Base-by-base conservation (phyloP, 2,797 vertebrate species). In the Danionella dracula region DNA sequence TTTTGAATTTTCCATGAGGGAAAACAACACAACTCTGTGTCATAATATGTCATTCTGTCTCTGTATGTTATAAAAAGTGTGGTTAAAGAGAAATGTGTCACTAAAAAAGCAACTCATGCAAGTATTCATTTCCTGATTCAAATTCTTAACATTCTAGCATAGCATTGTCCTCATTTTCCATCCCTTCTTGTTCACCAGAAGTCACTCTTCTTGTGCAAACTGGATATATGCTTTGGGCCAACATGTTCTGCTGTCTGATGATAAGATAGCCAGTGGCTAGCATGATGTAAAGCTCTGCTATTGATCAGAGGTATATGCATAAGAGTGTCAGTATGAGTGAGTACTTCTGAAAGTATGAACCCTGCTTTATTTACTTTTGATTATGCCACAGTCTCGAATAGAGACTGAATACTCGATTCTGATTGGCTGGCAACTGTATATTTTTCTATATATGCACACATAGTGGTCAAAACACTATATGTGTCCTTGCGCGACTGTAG, bases 161-260 rank as follows among this genome's bases (percentile, higher is more conserved):
- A n/a, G n/a, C n/a, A n/a, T n/a, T n/a, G n/a, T n/a, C 49, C 60
- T 35, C 17, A 19, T 17, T 27, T 34, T 41, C 27, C 51, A 44
- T 44, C 49, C 40, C 34, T 13, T 35, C 16, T 38, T 56, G 27
- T 17, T 64, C 12, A 41, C 44, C 6, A 12, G 11, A 41, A 16
- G 21, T 37, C 38, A 21, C 19, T 67, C 46, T 70, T 65, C 44
- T 31, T 73, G 27, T 62, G 56, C 53, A 62, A 73, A 73, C 19
- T 27, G 9, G 49, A 62, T 58, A 34, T 40, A 11, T 65, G 32
- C 54, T 19, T 34, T 60, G 32, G 56, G 11, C 35, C 20, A 16
- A 32, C 56, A 46, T 38, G 35, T 49, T 38, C 48, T 42, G 13
- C 35, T 34, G 35, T 54, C 19, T 65, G 50, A 29, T 20, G 60